These are phyloP conservation scores for Drosophila setifemur DNA, from an alignment of 1,140 invertebrate genomes.

Conservation along the genomic window DNA sequence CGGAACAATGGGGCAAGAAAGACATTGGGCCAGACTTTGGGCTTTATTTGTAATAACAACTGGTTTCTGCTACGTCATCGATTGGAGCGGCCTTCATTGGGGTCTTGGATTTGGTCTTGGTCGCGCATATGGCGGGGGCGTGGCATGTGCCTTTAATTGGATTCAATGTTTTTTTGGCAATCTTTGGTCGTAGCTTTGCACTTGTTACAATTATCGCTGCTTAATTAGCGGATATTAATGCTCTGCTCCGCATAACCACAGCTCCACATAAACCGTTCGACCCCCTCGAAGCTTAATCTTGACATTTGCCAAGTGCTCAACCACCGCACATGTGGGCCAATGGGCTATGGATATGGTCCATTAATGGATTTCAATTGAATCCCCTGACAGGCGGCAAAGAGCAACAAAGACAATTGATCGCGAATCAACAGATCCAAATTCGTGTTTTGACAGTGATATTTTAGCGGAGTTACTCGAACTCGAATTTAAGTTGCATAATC, in stretches of 20 bases:
- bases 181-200: slow-evolving; percentile 26
- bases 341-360: neutral
- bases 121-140: slow-evolving; percentile 53
- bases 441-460: slow-evolving; percentile 36
- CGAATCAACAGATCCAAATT: slow-evolving; percentile 7
- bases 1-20: slow-evolving; percentile 39
- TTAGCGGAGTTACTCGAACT: slow-evolving; percentile 10
- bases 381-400: slow-evolving; percentile 27
- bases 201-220: slow-evolving; percentile 66
- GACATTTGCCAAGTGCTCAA: slow-evolving; percentile 65
- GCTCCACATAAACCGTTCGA: slow-evolving; percentile 59
- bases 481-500: slow-evolving; percentile 21
- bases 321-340: neutral
- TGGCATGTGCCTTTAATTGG: slow-evolving; percentile 64
- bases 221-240: slow-evolving; percentile 63
- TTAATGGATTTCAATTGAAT: slow-evolving; percentile 38
- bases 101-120: slow-evolving; percentile 44
- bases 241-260: slow-evolving; percentile 42
- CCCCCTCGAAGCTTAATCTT: slow-evolving; percentile 83
- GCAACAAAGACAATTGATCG: neutral
- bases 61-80: slow-evolving; percentile 60
- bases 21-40: slow-evolving; percentile 33
- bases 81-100: slow-evolving; percentile 41
- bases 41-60: slow-evolving; percentile 10
- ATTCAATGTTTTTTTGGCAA: slow-evolving; percentile 57